Conservation (phyloP, 2,888 invertebrate genomes). For the Idaea dimidiata region DNA sequence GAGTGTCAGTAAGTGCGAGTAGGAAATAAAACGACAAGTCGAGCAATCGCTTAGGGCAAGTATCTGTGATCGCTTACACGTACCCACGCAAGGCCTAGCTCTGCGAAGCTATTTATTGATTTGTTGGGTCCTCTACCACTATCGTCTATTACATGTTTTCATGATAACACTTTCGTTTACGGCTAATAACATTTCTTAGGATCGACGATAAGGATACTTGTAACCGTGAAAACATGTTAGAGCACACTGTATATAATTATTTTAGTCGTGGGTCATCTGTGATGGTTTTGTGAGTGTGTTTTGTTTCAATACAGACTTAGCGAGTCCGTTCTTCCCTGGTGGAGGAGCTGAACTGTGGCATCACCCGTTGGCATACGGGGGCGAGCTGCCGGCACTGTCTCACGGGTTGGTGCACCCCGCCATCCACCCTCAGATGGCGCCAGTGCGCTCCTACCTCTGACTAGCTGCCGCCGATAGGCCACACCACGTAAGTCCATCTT, state of each 20-base stretch:
- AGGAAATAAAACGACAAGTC: constrained; percentile 43
- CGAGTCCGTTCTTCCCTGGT: constrained; percentile 96
- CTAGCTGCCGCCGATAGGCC: constrained; percentile 93
- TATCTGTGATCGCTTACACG: constrained; percentile 79
- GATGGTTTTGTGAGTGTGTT: constrained; percentile 24
- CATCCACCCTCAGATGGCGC: constrained; percentile 97
- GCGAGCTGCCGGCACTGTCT: constrained; percentile 92
- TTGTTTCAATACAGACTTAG: constrained; percentile 87
- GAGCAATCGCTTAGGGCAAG: constrained; percentile 70
- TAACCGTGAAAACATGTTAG: constrained; percentile 61
- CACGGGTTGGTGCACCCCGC: constrained; percentile 97
- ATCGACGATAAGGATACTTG: constrained; percentile 18
- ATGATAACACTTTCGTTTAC: constrained; percentile 46
- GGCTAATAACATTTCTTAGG: constrained; percentile 18
- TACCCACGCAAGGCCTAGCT: constrained; percentile 78
- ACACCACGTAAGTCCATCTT: constrained; percentile 81
- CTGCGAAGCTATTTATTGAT: constrained; percentile 69
- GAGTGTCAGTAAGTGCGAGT: constrained; percentile 18
- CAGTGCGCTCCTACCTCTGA: constrained; percentile 98
- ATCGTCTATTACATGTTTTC: constrained; percentile 68
- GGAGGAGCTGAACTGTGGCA: constrained; percentile 96
- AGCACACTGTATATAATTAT: constrained; percentile 64
- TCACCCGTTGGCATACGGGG: constrained; percentile 89
- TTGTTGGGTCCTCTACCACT: constrained; percentile 69
- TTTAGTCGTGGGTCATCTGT: constrained; percentile 26